phyloP scores from a whole-genome alignment of 2,113 vertebrate genomes.

The Raja brachyura region DNA sequence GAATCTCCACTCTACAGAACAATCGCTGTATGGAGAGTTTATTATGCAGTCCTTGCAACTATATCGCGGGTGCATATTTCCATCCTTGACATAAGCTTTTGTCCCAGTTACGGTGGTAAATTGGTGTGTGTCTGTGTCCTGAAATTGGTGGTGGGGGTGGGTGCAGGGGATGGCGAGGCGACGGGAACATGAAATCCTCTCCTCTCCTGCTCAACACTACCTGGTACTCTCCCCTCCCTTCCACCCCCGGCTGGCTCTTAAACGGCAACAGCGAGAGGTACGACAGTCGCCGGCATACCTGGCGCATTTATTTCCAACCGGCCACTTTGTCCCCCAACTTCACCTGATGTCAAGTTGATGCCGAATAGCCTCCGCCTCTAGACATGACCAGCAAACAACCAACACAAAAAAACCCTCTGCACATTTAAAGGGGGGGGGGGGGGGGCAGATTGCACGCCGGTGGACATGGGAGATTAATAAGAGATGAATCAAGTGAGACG shows the following conservation, averaged over 20 bases:
- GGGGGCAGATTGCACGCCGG: no score
- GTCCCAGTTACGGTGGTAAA: neutral
- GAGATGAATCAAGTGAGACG: neutral
- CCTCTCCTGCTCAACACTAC: neutral
- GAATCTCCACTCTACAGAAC: neutral
- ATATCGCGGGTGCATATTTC: neutral
- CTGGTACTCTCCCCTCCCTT: neutral
- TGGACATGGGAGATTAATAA: neutral
- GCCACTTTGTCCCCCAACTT: neutral
- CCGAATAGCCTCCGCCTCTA: neutral
- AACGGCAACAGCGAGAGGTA: neutral
- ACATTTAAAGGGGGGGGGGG: neutral
- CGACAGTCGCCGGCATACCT: neutral
- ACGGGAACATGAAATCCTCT: no score
- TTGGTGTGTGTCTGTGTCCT: no score
- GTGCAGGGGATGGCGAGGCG: neutral
- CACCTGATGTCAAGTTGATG: neutral
- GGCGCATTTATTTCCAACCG: neutral
- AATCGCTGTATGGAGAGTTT: neutral
- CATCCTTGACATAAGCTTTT: neutral
- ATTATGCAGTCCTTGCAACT: no score
- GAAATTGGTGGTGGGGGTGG: neutral
- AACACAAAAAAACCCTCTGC: neutral
- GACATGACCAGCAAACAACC: accelerated
- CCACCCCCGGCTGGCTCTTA: neutral